Base-by-base conservation (phyloP, 2,888 invertebrate species). In the Calameuta filiformis region DNA sequence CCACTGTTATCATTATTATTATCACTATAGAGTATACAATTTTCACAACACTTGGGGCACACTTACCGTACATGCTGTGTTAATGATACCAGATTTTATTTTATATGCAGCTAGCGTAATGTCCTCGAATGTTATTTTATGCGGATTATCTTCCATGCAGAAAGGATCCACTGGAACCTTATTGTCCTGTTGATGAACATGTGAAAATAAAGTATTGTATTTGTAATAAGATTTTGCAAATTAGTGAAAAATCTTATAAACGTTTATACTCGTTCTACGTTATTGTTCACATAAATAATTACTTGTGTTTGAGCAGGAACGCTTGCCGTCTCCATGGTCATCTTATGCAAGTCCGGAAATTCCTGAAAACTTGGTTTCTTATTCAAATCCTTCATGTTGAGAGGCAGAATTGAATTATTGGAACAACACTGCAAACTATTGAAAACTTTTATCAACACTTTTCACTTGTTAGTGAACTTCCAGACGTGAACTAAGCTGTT, bases 71-170 rank as follows among this genome's bases (percentile, higher is more conserved):
- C 98, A 98, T 76, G 98, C 97, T 77, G 98, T 98, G 86, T 94
- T 94, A 79, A 95, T 93, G 75, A 98, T 94, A 73, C 97, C 97
- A 86, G 94, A 94, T 90, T 96, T 96, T 80, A 98, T 97, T 90
- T 96, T 95, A 91, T 95, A 98, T 0, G 97, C 96, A 0, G 98
- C 98, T 0, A 97, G 96, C 23, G 97, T 97, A 68, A 98, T 95
- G 90, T 98, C 97, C 89, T 97, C 96, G 89, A 98, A 97, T 4
- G 94, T 93, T 75, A 98, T 94, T 84, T 92, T 93, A 76, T 94
- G 93, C 0, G 97, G 97, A 80, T 94, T 93, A 35, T 94, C 93
- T 71, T 95, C 95, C 89, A 95, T 94, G 87, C 97, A 97, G 83
- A 88, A 88, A 0, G 93, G 93, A 88, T 94, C 94, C 68, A 56